Base-by-base conservation (phyloP, 2,113 vertebrate species). In the Cyanoderma ruficeps region DNA sequence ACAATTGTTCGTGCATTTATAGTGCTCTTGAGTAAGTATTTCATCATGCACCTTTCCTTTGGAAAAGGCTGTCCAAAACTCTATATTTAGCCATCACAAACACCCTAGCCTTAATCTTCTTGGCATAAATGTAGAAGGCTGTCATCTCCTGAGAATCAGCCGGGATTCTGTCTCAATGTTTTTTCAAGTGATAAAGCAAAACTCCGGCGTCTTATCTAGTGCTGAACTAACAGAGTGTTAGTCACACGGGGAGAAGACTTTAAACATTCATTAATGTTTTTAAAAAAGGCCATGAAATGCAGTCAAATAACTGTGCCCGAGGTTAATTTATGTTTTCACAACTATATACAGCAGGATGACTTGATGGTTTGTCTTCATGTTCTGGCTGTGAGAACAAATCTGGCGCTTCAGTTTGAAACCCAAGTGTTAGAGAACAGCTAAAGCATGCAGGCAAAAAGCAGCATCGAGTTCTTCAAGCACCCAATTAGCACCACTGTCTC, bases 181-280 rank as follows among this genome's bases (percentile, higher is more conserved):
- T 97, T 97, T 98, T 91, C 91, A 88, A 97, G 90, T 89, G 97
- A 98, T 97, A 98, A 98, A 96, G 90, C 55, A 95, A 96, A 96
- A 94, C 87, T 78, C 89, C 18, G 59, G 82, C 0, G 27, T 93
- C 96, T 96, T 97, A 94, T 97, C 91, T 95, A 90, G 87, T 69
- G 59, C 1, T 72, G 90, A 97, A 88, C 87, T 88, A 92, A 88
- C 85, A 90, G 78, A 83, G 78, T 93, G 87, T 92, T 91, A 96
- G 65, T 90, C 94, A 95, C 90, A 90, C 5, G 47, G 96, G 88
- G 91, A 81, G 86, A 89, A 86, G 83, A 75, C 41, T 96, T 94
- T 49, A 97, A 94, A 92, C 89, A 76, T 52, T 93, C 82, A 65
- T 90, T 93, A 97, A 94, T 89, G 61, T 50, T 85, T 84, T 65